Base-by-base conservation (phyloP, 1,140 invertebrate species). In the Hylaeus volcanicus region DNA sequence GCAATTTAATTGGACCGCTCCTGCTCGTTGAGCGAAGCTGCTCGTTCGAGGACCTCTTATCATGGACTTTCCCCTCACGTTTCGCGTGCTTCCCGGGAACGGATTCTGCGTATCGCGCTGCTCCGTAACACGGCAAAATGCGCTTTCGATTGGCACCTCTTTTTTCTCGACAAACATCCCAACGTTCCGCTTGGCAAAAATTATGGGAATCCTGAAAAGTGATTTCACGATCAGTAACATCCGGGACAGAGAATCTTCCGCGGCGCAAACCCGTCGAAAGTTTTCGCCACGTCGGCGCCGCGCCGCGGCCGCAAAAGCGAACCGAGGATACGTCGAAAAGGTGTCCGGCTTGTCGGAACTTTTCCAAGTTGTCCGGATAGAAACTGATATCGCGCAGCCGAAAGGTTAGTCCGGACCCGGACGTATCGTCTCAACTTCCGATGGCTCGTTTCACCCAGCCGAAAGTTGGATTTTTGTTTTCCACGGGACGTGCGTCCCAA, bases 1-100 rank as follows among this genome's bases (percentile, higher is more conserved):
- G 86, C 86, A 88, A 87, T 88, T 88, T 88, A 88, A 88, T 88
- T 88, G 85, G 86, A 85, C 86, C 65, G 74, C 76, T 64, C 74
- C 84, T 55, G 60, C 79, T 74, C 39, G 71, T 41, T 14, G 41
- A 41, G 45, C 65, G 69, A 66, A 56, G 45, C 58, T 60, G 45
- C 58, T 60, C 71, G 26, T 66, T 80, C 61, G 72, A 83, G 76
- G 65, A 55, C 39, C 70, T 68, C 53, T 37, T 41, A 15, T 26
- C 26, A 26, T 26, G 26, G 26, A 26, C 26, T 61, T 73, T 11
- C 11, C 61, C 63, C 48, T 60, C 55, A 69, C 55, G 56, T 26
- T 51, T 55, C 58, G n/a, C 69, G 71, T 69, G 68, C 76, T 76
- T 74, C 73, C 26, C 6, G 41, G 58, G 45, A 60, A 58, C 74